Conservation (phyloP, 2,888 invertebrate species). For the Acleris sparsana region DNA sequence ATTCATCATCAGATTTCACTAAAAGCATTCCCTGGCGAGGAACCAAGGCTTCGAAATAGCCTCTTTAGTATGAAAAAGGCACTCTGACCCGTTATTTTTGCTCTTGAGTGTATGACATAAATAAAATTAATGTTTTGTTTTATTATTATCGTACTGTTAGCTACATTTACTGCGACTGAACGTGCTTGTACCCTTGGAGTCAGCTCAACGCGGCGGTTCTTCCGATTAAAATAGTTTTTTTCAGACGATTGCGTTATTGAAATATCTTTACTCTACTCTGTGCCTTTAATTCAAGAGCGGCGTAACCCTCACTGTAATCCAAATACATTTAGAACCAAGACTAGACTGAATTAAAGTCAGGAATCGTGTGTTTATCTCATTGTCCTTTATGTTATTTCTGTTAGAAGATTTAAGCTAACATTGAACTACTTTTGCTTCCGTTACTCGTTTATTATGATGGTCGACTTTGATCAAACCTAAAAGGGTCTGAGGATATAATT, state of each 20-base stretch:
- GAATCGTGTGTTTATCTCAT: too few species aligned
- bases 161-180: neutral
- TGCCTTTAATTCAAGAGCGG: neutral
- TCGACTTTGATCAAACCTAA: too few species aligned
- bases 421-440: slow-evolving; percentile 5
- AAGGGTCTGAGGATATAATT: neutral
- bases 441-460: slow-evolving; percentile 7
- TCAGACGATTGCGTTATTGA: slow-evolving; percentile 7
- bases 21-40: too few species aligned
- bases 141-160: neutral
- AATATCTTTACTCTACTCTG: neutral
- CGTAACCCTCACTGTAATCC: too few species aligned
- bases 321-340: too few species aligned
- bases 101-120: too few species aligned
- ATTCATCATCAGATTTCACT: too few species aligned
- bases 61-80: too few species aligned
- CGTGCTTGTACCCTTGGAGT: slow-evolving; percentile 8
- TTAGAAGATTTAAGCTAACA: neutral
- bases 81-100: too few species aligned
- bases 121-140: neutral
- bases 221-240: slow-evolving; percentile 22
- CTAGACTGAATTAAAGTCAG: too few species aligned
- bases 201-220: neutral
- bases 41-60: too few species aligned
- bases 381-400: too few species aligned